Base-by-base conservation (phyloP, 2,888 invertebrate species). In the Chrysolina oricalcia region DNA sequence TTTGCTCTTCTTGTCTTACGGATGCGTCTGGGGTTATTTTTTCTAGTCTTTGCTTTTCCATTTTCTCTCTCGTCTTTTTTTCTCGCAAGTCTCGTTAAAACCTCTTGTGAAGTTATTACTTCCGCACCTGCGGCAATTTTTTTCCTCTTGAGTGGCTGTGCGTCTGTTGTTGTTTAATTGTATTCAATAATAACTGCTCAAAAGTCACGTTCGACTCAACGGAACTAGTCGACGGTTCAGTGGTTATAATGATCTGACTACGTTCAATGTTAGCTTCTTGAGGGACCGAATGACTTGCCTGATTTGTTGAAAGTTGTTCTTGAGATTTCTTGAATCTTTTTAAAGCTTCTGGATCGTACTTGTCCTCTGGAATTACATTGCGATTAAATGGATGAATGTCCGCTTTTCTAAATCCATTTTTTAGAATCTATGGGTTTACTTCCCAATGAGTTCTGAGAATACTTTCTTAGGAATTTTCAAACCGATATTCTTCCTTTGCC, bases 1-100 rank as follows among this genome's bases (percentile, higher is more conserved):
- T 43, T 66, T 46, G 43, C 17, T 23, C 19, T 66, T 23, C 10
- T 66, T 43, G 43, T 46, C 43, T 66, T 43, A 62, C 23, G 4
- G 62, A 62, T 19, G 9, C 35, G 1, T 23, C 48, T 66, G 66
- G 23, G 0, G 5, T 66, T 46, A 43, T 66, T 43, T 66, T 66
- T 46, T 66, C 46, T 46, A 9, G 19, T 62, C 23, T 62, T 23
- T 10, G 19, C 15, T 23, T 19, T 23, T 23, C 11, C 23, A 13
- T 23, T 62, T 15, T 19, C 23, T 62, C 27, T 62, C 27, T 62
- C 59, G 17, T 59, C 59, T 19, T 13, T 56, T 11, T 17, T 21
- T 23, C 50, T 27, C 13, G 35, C 69, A 84, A 87, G 86, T 63
- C 89, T 86, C 76, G 89, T 46, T 46, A 46, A 15, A 15, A n/a